Evolutionary conservation across 1,140 invertebrate species (phyloP), one percentile per base, ranked within the genome.

Genomic region (Archivesica marissinica): DNA sequence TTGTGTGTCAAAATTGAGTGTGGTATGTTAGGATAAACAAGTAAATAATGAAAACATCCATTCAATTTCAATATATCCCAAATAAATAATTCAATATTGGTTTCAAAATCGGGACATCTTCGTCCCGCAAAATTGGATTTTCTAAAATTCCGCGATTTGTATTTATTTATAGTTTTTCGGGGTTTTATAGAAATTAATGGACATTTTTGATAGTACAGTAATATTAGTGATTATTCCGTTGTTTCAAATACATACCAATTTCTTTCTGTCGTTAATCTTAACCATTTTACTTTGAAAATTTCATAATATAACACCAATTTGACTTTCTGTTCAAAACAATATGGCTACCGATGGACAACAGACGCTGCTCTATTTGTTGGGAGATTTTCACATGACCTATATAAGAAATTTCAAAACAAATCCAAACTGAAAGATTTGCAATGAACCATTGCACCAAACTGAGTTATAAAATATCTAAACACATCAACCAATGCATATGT

Each of bases 311-410:
- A 84, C 54, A 79, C 38, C 35, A 35, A 47, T 72, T 59, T 59
- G 23, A 85, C 74, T 47, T 84, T 61, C 74, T 39, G 74, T 81
- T 61, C 77, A 82, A 88, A 82, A 81, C 87, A 91, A 91, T 90
- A 91, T 91, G 90, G 90, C 90, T 88, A 86, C 89, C 66, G 83
- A 86, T 76, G 79, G 80, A 85, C 88, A 88, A 88, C 81, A 90
- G 88, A 87, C 88, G 88, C 83, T 86, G 75, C 39, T 77, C 89
- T 77, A 87, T 87, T 88, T 28, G 85, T 91, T 88, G 85, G 88
- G 90, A 90, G 90, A 91, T 87, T 89, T 89, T 84, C 68, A 38
- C 35, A 23, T 78, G 76, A 78, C 76, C 76, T 78, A 78, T 11
- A 61, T 78, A 30, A 28, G n/a, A 9, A 35, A 80, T 76, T 78